phyloP scores from a whole-genome alignment of 2,888 invertebrate species.

The Homarus gammarus region DNA sequence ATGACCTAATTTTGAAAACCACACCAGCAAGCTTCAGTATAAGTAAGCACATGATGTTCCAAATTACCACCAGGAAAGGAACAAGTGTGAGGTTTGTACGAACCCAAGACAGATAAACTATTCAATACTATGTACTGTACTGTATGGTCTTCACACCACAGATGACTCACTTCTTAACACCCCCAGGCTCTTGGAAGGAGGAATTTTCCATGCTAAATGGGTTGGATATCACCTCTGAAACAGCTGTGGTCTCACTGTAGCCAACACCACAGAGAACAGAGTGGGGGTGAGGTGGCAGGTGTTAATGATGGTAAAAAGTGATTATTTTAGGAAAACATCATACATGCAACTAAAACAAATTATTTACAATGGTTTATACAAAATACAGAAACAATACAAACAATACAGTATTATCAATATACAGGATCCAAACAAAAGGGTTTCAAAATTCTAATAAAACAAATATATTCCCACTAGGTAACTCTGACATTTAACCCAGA shows the following conservation, averaged over 20 bases:
- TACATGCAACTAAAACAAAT: neutral
- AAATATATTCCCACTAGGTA: too few species aligned
- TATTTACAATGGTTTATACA: neutral
- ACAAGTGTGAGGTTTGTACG: neutral
- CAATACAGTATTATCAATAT: too few species aligned
- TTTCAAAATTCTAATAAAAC: too few species aligned
- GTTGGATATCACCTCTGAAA: neutral
- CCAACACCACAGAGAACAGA: neutral
- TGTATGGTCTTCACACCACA: neutral
- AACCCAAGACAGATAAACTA: neutral
- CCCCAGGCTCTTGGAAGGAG: neutral
- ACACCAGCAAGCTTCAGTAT: neutral
- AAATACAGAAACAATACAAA: neutral
- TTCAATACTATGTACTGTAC: neutral
- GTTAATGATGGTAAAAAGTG: neutral
- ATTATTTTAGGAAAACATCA: neutral
- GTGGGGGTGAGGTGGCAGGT: conserved; percentile 4
- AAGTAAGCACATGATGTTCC: neutral
- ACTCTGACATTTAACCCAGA: too few species aligned
- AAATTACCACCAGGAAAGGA: neutral
- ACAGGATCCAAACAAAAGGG: too few species aligned
- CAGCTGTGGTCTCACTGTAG: neutral
- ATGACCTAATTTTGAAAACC: neutral
- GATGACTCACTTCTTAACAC: conserved; percentile 19
- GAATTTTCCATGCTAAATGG: conserved; percentile 7